Evolutionary conservation across 2,888 invertebrate genomes (phyloP), one percentile per base, ranked within the genome.

Genomic region (Glaucopsyche alexis): DNA sequence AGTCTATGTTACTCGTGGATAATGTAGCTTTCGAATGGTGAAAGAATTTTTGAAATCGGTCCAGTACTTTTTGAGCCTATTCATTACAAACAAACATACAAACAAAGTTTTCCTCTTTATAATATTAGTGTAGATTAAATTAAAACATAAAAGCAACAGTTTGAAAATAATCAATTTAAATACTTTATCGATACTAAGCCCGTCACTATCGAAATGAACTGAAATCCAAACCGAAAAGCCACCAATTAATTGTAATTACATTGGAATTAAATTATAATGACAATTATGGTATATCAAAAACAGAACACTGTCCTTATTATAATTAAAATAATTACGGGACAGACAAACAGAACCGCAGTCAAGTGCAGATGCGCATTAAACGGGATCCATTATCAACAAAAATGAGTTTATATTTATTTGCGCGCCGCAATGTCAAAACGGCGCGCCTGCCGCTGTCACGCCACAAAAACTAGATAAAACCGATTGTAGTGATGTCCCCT

Each of bases 301-400:
- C 80, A 80, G 79, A 80, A 78, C 77, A 77, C 74, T 72, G 76
- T 77, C 78, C 78, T 78, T 80, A 80, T 77, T 78, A 80, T 81
- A 81, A 81, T 81, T 81, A 79, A 81, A 81, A 81, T 81, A 81
- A 81, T 81, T 81, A 81, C 78, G 74, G 77, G 79, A 80, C 81
- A 76, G 79, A 81, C 81, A 77, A 79, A 81, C 79, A 78, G 79
- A 83, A 89, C 92, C 92, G 91, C 92, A 91, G 86, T 91, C 92
- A 92, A 87, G 87, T 85, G 84, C 92, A 92, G 84, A 82, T 86
- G 87, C 85, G 86, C 85, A 86, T 88, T 88, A 87, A 87, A 86
- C 84, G 82, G 86, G 85, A 89, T 88, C 90, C 90, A 90, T 92
- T 91, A 93, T 91, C 87, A 91, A 85, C 91, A 92, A 92, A 92